These are phyloP conservation scores for Catalaphyllia jardinei DNA, from an alignment of 64 coral and sea anemone genomes.

Conservation along the genomic window DNA sequence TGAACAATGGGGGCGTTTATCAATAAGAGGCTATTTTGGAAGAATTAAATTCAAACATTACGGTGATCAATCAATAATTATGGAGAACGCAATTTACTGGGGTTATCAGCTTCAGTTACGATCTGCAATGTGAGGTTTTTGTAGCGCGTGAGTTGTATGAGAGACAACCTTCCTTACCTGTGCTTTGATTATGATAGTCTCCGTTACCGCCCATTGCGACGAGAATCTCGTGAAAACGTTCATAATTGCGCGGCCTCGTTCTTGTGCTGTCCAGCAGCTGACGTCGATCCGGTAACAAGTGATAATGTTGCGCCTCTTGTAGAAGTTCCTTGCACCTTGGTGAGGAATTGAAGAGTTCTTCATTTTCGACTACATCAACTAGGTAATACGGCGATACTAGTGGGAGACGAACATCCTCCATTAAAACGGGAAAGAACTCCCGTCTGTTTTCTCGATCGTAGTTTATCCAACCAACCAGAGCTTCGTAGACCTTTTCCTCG, in stretches of 20 bases:
- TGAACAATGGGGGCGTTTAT: too few species aligned
- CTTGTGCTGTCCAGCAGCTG: slow-evolving; percentile 69
- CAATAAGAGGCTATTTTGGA: too few species aligned
- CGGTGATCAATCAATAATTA: too few species aligned
- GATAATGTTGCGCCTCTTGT: slow-evolving; percentile 97
- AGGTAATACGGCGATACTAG: slow-evolving; percentile 96
- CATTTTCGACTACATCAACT: slow-evolving; percentile 94
- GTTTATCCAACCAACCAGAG: slow-evolving; percentile 85
- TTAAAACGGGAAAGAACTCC: slow-evolving; percentile 62
- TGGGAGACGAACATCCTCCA: slow-evolving; percentile 85
- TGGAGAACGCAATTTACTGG: too few species aligned
- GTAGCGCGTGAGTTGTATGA: too few species aligned
- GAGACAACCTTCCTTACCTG: slow-evolving; percentile 50
- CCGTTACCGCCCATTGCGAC: slow-evolving; percentile 94
- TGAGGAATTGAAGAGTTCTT: slow-evolving; percentile 73
- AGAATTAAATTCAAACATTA: too few species aligned
- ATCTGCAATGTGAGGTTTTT: not conserved
- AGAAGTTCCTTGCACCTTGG: slow-evolving; percentile 81
- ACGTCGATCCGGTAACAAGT: slow-evolving; percentile 95
- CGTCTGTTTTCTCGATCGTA: slow-evolving; percentile 72
- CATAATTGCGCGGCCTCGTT: slow-evolving; percentile 88
- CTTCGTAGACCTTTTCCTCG: slow-evolving; percentile 98
- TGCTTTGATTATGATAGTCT: slow-evolving; percentile 87
- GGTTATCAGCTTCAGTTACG: too few species aligned
- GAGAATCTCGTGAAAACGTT: slow-evolving; percentile 93